A percentile compares a stretch with the other conserved stretches of the same genome.
phyloP scores from a whole-genome alignment of 2,888 invertebrate species.

The Dryobota labecula region DNA sequence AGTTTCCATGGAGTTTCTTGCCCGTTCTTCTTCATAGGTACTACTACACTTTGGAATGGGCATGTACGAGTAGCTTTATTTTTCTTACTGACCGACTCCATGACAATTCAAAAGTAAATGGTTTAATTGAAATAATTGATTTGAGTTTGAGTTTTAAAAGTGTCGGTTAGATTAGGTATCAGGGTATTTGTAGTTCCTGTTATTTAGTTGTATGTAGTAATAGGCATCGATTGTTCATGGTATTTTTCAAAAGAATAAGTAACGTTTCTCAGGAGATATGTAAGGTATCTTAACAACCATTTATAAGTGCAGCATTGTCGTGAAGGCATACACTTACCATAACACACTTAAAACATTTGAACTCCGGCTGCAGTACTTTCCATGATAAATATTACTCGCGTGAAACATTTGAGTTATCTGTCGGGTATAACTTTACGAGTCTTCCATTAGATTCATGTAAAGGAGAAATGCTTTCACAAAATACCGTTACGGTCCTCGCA shows the following conservation, averaged over 20 bases:
- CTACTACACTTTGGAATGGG: too few species aligned
- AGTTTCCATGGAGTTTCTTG: too few species aligned
- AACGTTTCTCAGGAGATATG: constrained; percentile 19
- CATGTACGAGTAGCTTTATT: too few species aligned
- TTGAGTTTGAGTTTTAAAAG: too few species aligned
- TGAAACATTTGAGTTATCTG: constrained; percentile 81
- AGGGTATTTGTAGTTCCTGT: background rate
- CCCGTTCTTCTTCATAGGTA: too few species aligned
- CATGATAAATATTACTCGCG: constrained; percentile 74
- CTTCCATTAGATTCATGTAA: constrained; percentile 77
- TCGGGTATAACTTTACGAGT: constrained; percentile 64
- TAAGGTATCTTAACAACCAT: constrained; percentile 53
- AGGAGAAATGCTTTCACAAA: constrained; percentile 77
- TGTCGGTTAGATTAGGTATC: background rate
- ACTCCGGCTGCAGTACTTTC: constrained; percentile 59
- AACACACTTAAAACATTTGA: constrained; percentile 65
- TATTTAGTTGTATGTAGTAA: background rate
- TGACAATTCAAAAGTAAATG: too few species aligned
- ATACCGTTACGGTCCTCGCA: constrained; percentile 84
- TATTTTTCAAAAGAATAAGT: constrained; percentile 23
- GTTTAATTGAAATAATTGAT: too few species aligned
- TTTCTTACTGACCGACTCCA: too few species aligned
- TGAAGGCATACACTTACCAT: constrained; percentile 64
- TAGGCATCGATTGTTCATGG: background rate
- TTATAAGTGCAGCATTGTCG: constrained; percentile 54